Conservation (phyloP, 2,888 invertebrate genomes). For the Nudaria mundana region DNA sequence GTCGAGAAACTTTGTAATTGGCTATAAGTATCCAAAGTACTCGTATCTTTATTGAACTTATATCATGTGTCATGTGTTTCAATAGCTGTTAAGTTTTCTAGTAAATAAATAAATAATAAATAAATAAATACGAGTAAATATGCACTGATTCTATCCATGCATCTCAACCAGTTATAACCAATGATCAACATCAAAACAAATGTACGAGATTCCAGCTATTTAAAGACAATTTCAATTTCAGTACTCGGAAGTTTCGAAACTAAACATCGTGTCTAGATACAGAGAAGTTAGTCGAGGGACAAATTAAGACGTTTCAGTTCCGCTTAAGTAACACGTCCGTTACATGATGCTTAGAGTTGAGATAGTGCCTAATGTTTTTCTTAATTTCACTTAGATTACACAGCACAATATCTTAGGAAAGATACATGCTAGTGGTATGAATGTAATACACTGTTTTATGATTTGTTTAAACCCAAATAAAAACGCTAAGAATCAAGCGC, state of each 20-base stretch:
- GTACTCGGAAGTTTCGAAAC: conserved; percentile 30
- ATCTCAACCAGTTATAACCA: too few relatives aligned
- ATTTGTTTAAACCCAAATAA: too few relatives aligned
- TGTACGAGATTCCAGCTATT: conserved; percentile 36
- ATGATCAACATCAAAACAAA: too few relatives aligned
- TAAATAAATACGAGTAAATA: too few relatives aligned
- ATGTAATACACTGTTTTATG: neutral
- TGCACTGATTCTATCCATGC: too few relatives aligned
- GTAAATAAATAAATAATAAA: too few relatives aligned
- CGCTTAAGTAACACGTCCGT: conserved; percentile 14
- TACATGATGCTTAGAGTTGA: conserved; percentile 9
- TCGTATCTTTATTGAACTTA: too few relatives aligned
- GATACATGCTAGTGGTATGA: neutral
- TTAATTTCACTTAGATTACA: neutral
- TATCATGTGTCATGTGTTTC: too few relatives aligned
- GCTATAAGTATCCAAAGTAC: too few relatives aligned
- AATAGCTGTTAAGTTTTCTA: too few relatives aligned
- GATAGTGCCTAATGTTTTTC: neutral
- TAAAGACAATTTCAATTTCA: conserved; percentile 33
- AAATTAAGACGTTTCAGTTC: conserved; percentile 25
- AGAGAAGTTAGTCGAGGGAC: conserved; percentile 22
- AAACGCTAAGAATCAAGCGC: too few relatives aligned
- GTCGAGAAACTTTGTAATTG: too few relatives aligned
- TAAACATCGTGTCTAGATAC: conserved; percentile 30
- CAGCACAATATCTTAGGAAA: neutral